Evolutionary conservation across 2,888 invertebrate species (phyloP), one percentile per base, ranked within the genome.

Genomic region (Apamea sordens): DNA sequence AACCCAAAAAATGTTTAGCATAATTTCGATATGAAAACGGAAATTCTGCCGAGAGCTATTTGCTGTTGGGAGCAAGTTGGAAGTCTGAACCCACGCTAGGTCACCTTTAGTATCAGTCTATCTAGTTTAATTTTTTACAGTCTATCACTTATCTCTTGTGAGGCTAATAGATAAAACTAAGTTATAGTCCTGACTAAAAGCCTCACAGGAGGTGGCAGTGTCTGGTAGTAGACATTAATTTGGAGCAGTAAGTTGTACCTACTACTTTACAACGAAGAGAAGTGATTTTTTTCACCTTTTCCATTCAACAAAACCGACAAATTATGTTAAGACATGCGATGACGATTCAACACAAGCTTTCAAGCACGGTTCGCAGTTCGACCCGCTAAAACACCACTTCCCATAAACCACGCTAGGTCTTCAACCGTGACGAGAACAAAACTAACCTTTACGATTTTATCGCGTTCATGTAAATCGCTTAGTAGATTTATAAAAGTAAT

Each of bases 401-500:
- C 80, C 81, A 85, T 88, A 88, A 88, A 83, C 78, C 70, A 86
- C 84, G 13, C 56, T 11, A 76, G 78, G 77, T 77, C 85, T 88
- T 89, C 88, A 89, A 92, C 92, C 94, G 91, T 93, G 90, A 93
- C 93, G 88, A 89, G 90, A 91, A 93, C 93, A 92, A 93, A 91
- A 92, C 92, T 94, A 94, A 94, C 94, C 94, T 94, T 94, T 93
- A 91, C 90, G 92, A 84, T 82, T 79, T 77, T 92, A 94, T 94
- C 94, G 71, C 72, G 71, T 84, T 81, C 92, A 93, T 94, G 94
- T 93, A 94, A 93, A 95, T 94, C 93, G 94, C 92, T 94, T 92
- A 94, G 93, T 92, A 90, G 92, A 93, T 93, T 93, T 94, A 94
- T 94, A 94, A 94, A 94, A 93, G 94, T 93, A 94, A 95, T 95